Percentiles rank a stretch among this genome's conserved stretches.
Conservation (phyloP, 2,113 vertebrate genomes). For the Gasterosteus nipponicus region DNA sequence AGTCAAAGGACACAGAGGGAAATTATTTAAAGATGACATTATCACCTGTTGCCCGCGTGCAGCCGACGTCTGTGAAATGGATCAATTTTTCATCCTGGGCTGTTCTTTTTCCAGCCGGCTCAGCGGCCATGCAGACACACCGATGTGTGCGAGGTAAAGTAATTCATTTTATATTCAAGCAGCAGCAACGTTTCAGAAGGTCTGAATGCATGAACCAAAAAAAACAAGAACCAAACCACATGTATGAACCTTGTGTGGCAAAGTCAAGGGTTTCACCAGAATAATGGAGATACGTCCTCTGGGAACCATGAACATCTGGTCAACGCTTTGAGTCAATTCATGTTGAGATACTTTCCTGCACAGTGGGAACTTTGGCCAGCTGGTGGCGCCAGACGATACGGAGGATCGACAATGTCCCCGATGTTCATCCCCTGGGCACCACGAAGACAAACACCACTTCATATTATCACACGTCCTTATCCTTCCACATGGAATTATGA, state of each 20-base stretch:
- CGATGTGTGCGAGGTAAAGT: slow-evolving; percentile 11
- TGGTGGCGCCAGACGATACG: background rate
- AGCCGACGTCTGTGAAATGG: slow-evolving; percentile 68
- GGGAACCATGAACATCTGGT: background rate
- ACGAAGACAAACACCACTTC: background rate
- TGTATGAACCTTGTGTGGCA: background rate
- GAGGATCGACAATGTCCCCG: background rate
- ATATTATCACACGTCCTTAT: too few species aligned
- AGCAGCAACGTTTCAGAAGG: background rate
- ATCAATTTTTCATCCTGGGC: slow-evolving; percentile 30
- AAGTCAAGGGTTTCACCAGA: background rate
- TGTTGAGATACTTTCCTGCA: background rate
- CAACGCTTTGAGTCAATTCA: background rate
- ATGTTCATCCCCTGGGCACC: background rate
- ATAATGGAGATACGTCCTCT: background rate
- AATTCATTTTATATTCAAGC: slow-evolving; percentile 31
- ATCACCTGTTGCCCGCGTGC: slow-evolving; percentile 65
- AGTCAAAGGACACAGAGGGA: slow-evolving; percentile 34
- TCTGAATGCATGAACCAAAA: background rate
- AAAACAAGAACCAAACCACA: background rate
- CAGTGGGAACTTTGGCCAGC: background rate
- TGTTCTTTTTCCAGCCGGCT: slow-evolving; percentile 44
- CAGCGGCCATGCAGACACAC: slow-evolving; percentile 37
- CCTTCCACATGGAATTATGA: slow-evolving; percentile 7
- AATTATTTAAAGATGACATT: slow-evolving; percentile 71